Conservation (phyloP, 2,888 invertebrate genomes). For the Cantharis rustica region DNA sequence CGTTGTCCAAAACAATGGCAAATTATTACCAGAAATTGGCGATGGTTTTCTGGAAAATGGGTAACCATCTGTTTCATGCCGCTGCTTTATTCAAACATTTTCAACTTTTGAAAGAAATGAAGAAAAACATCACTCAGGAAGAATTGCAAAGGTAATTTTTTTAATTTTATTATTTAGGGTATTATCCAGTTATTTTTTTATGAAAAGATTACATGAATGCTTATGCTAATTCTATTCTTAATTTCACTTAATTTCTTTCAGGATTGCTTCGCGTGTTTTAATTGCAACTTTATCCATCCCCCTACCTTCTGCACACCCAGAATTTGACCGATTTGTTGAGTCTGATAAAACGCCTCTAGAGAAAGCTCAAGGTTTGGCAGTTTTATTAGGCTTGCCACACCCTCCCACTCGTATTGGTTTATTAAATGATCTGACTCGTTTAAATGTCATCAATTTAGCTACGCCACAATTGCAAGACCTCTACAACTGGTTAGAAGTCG, state of each 20-base stretch:
- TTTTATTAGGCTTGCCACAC: conserved; percentile 83
- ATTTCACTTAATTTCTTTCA: background rate
- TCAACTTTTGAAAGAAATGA: conserved; percentile 93
- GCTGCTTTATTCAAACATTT: conserved; percentile 93
- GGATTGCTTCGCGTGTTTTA: conserved; percentile 92
- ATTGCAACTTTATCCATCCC: conserved; percentile 95
- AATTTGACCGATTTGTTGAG: conserved; percentile 96
- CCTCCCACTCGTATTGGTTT: conserved; percentile 89
- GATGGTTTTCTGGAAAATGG: conserved; percentile 99
- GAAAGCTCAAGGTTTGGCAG: conserved; percentile 91
- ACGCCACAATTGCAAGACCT: conserved; percentile 87
- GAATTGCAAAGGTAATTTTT: conserved; percentile 75
- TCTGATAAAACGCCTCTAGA: conserved; percentile 96
- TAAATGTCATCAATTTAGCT: conserved; percentile 86
- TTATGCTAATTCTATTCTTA: too few species aligned
- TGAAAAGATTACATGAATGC: too few species aligned
- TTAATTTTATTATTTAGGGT: too few species aligned
- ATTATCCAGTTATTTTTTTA: too few species aligned
- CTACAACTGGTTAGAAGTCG: conserved; percentile 91
- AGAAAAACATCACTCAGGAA: conserved; percentile 92
- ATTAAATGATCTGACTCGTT: conserved; percentile 77
- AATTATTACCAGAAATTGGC: conserved; percentile 98
- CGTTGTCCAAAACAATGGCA: conserved; percentile 97
- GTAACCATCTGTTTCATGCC: conserved; percentile 96
- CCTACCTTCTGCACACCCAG: conserved; percentile 90